Evolutionary conservation across 35 echinoderm and acorn worm genomes (phyloP).

Genomic region (Heliocidaris erythrogramma): DNA sequence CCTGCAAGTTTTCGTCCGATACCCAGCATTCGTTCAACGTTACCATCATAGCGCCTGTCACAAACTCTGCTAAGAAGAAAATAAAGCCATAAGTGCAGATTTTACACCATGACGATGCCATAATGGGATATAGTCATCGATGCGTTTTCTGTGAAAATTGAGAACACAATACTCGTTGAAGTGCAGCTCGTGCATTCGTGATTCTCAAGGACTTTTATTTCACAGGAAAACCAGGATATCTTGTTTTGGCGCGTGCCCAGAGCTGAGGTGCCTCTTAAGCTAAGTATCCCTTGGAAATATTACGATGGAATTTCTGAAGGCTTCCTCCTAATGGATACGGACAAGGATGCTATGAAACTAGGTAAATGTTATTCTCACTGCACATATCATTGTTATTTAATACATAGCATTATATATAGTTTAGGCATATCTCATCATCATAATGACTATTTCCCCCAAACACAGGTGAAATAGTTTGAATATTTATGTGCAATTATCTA

Average conservation of each 20-base stretch:
- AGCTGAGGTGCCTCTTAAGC: background rate
- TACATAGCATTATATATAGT: background rate
- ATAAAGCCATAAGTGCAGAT: background rate
- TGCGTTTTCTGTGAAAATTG: background rate
- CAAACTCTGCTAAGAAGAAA: background rate
- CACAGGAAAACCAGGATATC: background rate
- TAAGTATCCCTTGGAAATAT: no score
- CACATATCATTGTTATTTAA: background rate
- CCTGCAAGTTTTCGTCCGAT: background rate
- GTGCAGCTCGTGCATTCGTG: background rate
- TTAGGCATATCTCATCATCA: no score
- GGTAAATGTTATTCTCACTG: background rate
- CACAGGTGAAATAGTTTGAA: no score
- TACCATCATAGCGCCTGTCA: background rate
- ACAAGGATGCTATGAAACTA: background rate
- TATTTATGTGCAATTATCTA: no score
- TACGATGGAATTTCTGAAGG: background rate
- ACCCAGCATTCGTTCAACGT: background rate
- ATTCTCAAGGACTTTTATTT: background rate
- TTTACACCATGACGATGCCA: background rate
- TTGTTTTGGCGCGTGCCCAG: background rate
- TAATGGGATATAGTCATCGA: background rate
- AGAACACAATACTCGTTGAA: no score
- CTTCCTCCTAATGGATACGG: background rate
- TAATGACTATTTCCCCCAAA: no score